Percentiles rank a stretch among this genome's conserved stretches.
Evolutionary conservation across 2,888 invertebrate species (phyloP).

Genomic region (Tholera decimalis): DNA sequence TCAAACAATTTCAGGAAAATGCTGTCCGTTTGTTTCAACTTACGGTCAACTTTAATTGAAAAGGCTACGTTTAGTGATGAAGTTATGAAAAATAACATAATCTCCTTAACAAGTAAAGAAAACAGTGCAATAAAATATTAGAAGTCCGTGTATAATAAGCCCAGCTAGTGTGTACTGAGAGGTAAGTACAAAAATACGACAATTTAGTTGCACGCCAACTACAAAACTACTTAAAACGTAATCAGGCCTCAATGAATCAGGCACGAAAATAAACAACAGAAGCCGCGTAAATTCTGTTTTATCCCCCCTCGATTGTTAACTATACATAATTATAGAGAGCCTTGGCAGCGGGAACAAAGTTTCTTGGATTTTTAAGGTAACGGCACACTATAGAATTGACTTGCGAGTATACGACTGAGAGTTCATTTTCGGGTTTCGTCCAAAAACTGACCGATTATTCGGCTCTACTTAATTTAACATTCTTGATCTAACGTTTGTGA

Average conservation of each 20-base stretch:
- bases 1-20: constrained; percentile 16
- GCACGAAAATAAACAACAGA: constrained; percentile 34
- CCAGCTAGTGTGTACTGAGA: background rate
- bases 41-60: background rate
- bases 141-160: background rate
- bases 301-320: constrained; percentile 41
- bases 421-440: too few species aligned
- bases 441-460: too few species aligned
- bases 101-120: background rate
- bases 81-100: background rate
- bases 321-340: constrained; percentile 49
- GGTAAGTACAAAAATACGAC: constrained; percentile 16
- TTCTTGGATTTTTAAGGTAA: constrained; percentile 16
- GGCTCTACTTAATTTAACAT: background rate
- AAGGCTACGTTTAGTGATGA: background rate
- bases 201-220: background rate
- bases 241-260: too few species aligned
- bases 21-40: background rate
- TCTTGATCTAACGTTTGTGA: background rate
- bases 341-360: background rate
- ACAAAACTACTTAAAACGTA: constrained; percentile 34
- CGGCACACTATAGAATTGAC: constrained; percentile 5
- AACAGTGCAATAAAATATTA: background rate
- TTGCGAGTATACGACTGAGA: background rate
- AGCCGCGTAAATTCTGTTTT: constrained; percentile 34